Evolutionary conservation across 2,797 vertebrate species (phyloP).

Genomic region (Melanotaenia maccullochi): DNA sequence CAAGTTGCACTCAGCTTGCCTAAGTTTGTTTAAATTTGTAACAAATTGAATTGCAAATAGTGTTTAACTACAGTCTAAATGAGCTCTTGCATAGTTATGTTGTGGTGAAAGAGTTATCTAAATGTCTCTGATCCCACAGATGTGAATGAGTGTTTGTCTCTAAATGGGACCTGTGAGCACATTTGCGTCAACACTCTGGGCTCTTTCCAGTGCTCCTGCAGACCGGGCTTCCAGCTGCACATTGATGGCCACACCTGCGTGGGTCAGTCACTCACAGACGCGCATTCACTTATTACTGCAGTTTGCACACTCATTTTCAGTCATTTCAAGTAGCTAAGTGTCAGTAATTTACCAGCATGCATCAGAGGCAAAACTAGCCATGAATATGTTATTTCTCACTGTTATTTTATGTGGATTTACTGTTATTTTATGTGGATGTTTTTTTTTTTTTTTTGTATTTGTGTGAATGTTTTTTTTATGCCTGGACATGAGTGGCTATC

Average conservation of each 20-base stretch:
- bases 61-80: neutral
- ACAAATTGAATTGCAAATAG: constrained; percentile 8
- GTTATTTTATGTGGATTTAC: constrained; percentile 15
- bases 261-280: constrained; percentile 72
- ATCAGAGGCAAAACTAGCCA: neutral
- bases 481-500: neutral
- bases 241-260: constrained; percentile 84
- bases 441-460: constrained; percentile 14
- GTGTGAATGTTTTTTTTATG: neutral
- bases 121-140: constrained; percentile 67
- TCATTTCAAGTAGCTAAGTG: constrained; percentile 31
- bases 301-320: constrained; percentile 40
- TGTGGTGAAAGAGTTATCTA: constrained; percentile 6
- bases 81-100: constrained; percentile 1
- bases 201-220: constrained; percentile 84
- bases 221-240: constrained; percentile 83
- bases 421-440: constrained; percentile 12
- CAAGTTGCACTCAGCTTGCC: neutral
- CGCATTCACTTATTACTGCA: constrained; percentile 13
- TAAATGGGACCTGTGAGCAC: constrained; percentile 78
- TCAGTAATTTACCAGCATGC: constrained; percentile 11
- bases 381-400: constrained; percentile 18
- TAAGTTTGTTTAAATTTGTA: constrained; percentile 5
- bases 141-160: constrained; percentile 79
- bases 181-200: constrained; percentile 82